phyloP scores from a whole-genome alignment of 2,113 vertebrate genomes.

The Dipodomys ordii region DNA sequence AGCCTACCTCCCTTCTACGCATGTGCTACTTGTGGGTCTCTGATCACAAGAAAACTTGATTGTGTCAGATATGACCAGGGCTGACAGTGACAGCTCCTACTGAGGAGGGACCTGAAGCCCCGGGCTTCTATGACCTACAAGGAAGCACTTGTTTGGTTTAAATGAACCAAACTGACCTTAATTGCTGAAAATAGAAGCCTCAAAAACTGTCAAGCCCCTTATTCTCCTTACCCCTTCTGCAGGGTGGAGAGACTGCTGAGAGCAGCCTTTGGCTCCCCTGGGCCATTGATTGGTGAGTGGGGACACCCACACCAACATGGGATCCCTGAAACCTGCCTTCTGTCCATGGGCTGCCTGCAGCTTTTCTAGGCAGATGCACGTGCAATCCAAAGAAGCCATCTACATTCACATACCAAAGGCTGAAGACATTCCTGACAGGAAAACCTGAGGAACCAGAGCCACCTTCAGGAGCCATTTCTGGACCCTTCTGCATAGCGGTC shows the following conservation, averaged over 20 bases:
- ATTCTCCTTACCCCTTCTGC: neutral
- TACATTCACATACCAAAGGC: neutral
- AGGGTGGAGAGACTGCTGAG: neutral
- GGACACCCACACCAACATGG: neutral
- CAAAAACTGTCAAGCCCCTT: neutral
- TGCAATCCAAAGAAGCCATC: neutral
- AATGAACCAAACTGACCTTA: neutral
- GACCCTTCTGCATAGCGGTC: neutral
- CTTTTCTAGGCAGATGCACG: neutral
- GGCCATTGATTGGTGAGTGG: neutral
- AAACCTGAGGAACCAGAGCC: neutral
- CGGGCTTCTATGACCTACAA: neutral
- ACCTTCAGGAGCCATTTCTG: neutral
- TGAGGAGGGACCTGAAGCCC: neutral
- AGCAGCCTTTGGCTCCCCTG: neutral
- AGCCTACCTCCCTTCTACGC: rapidly evolving
- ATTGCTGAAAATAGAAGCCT: neutral
- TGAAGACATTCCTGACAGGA: neutral
- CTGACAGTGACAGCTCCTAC: neutral
- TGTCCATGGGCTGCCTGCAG: neutral
- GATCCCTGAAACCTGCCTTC: neutral
- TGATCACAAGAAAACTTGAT: rapidly evolving
- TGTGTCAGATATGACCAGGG: neutral
- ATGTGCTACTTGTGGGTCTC: rapidly evolving
- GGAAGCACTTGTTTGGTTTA: neutral